Evolutionary conservation across 2,113 vertebrate genomes (phyloP).

Genomic region (Equus quagga): DNA sequence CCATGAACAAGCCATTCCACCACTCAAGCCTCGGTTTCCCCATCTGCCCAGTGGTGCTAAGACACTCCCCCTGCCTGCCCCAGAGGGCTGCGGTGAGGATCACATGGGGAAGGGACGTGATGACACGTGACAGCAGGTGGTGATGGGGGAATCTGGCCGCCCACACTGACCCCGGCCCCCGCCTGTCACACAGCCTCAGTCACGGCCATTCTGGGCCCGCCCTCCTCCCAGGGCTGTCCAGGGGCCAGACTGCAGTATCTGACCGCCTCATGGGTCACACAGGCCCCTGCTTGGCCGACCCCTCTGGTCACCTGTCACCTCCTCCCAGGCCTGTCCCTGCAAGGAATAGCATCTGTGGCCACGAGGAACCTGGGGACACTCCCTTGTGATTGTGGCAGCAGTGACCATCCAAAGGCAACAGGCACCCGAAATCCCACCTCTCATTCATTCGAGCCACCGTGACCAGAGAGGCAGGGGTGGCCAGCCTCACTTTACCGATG

Average conservation of each 20-base stretch:
- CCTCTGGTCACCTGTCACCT: not conserved
- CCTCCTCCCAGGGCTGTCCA: not conserved
- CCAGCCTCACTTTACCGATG: not conserved
- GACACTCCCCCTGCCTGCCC: not conserved
- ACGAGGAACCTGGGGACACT: accelerated
- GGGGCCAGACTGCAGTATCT: not conserved
- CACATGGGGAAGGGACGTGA: not conserved
- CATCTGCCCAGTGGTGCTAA: not conserved
- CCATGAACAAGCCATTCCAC: too few relatives aligned
- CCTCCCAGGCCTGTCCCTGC: not conserved
- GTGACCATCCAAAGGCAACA: not conserved
- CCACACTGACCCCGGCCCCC: not conserved
- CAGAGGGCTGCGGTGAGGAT: not conserved
- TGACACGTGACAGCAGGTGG: not conserved
- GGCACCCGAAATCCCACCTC: not conserved
- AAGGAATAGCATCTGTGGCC: not conserved
- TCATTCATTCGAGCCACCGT: not conserved
- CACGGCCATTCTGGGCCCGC: not conserved
- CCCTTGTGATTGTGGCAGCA: not conserved
- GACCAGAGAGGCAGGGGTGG: not conserved
- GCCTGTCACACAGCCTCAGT: not conserved
- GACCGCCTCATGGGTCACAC: not conserved
- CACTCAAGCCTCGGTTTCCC: not conserved
- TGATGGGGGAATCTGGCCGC: not conserved
- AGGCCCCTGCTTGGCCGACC: not conserved